Percentiles rank a stretch among this genome's conserved stretches.
Evolutionary conservation across 1,140 invertebrate species (phyloP).

Genomic region (Coelopa frigida): DNA sequence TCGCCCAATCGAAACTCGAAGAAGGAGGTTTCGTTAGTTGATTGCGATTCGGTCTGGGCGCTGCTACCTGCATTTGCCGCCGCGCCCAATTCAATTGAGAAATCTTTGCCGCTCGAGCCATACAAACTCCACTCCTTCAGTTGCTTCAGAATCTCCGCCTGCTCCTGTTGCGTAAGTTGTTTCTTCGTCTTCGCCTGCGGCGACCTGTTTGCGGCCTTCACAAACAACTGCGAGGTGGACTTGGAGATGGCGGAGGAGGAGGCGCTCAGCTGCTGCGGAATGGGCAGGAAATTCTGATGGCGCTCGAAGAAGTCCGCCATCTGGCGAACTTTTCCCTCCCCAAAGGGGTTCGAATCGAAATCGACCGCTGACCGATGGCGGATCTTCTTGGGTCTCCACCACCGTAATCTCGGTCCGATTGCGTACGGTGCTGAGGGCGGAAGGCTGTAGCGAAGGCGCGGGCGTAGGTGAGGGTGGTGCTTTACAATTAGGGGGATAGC

Average conservation of each 20-base stretch:
- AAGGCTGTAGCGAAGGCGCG: no score
- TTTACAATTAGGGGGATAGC: neutral
- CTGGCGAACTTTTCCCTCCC: constrained; percentile 46
- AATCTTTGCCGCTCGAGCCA: constrained; percentile 42
- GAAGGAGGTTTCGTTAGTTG: neutral
- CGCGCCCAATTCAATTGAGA: constrained; percentile 16
- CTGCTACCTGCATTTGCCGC: neutral
- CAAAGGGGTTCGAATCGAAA: no score
- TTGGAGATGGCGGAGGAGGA: constrained; percentile 14
- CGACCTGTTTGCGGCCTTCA: neutral
- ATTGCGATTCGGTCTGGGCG: neutral
- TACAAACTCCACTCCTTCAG: constrained; percentile 50
- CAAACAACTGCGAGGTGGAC: constrained; percentile 28
- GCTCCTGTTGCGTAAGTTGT: constrained; percentile 46
- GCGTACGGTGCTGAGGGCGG: no score
- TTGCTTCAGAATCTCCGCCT: constrained; percentile 48
- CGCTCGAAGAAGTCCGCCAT: constrained; percentile 53
- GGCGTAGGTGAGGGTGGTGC: no score
- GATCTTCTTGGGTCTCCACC: no score
- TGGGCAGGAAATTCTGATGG: constrained; percentile 22
- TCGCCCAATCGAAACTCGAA: neutral
- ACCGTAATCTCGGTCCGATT: no score
- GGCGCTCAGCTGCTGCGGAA: neutral
- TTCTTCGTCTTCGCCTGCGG: constrained; percentile 3
- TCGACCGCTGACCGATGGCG: no score